phyloP scores from a whole-genome alignment of 2,797 vertebrate genomes.

The Vultur gryphus region DNA sequence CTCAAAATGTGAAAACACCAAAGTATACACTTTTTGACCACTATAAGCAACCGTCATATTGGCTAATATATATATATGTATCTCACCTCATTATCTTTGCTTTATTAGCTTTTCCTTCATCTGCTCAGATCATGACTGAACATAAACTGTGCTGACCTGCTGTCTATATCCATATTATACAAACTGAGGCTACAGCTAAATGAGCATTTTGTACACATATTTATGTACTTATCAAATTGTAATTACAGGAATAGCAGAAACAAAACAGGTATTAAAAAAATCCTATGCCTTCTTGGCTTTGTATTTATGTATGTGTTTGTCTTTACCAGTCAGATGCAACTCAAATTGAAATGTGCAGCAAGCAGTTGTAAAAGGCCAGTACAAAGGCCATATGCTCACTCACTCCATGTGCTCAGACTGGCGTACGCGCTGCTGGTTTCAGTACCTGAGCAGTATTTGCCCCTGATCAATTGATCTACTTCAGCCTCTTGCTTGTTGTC shows the following conservation, averaged over 20 bases:
- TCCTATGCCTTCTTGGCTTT: not conserved
- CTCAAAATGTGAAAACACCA: not conserved
- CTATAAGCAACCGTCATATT: not conserved
- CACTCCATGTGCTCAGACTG: not conserved
- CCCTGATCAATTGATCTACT: not conserved
- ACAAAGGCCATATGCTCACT: not conserved
- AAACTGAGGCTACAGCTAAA: not conserved
- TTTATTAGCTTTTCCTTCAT: not conserved
- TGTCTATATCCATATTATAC: not conserved
- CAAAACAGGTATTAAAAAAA: not conserved
- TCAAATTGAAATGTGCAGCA: not conserved
- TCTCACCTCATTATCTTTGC: not conserved
- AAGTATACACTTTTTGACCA: not conserved
- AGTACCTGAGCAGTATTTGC: not conserved
- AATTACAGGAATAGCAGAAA: not conserved
- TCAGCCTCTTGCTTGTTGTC: not conserved
- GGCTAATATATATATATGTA: not conserved
- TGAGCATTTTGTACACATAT: not conserved
- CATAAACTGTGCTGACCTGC: not conserved
- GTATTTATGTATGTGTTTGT: not conserved
- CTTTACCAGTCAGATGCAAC: not conserved
- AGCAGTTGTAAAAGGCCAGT: not conserved
- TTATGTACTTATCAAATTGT: not conserved
- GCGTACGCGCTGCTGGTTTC: accelerated
- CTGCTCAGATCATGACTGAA: not conserved